phyloP scores from a whole-genome alignment of 2,797 vertebrate genomes.

The Chiloscyllium punctatum region DNA sequence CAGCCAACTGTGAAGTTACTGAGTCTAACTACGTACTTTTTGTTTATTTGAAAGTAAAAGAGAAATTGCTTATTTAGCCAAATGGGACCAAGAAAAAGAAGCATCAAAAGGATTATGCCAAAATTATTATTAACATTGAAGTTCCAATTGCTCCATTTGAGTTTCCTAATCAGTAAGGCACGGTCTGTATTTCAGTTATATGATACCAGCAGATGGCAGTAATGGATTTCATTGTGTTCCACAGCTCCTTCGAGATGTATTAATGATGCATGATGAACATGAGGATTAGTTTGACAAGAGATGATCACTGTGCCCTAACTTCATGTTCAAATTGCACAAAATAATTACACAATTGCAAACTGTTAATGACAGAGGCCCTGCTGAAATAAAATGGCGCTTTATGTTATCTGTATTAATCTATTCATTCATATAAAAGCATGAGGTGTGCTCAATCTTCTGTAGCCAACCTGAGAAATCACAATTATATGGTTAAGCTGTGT shows the following conservation, averaged over 20 bases:
- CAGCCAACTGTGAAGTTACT: background rate
- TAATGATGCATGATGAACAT: background rate
- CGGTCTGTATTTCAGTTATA: background rate
- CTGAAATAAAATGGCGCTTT: background rate
- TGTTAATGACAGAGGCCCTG: background rate
- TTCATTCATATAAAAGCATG: background rate
- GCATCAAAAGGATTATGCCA: background rate
- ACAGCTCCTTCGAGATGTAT: background rate
- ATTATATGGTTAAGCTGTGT: background rate
- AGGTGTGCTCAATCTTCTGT: background rate
- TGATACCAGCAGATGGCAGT: slow-evolving; percentile 28
- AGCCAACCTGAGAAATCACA: background rate
- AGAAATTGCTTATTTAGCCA: background rate
- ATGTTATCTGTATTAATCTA: slow-evolving; percentile 8
- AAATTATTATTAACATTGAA: background rate
- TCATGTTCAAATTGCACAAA: background rate
- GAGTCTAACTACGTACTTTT: background rate
- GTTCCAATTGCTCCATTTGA: background rate
- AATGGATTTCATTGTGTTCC: background rate
- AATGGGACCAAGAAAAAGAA: background rate
- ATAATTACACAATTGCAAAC: background rate
- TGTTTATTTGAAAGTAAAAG: background rate
- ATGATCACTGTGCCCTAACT: background rate
- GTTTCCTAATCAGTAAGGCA: background rate
- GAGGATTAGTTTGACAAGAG: background rate